Evolutionary conservation across 2,797 vertebrate species (phyloP), one percentile per base, ranked within the genome.

Genomic region (Mycteria americana): DNA sequence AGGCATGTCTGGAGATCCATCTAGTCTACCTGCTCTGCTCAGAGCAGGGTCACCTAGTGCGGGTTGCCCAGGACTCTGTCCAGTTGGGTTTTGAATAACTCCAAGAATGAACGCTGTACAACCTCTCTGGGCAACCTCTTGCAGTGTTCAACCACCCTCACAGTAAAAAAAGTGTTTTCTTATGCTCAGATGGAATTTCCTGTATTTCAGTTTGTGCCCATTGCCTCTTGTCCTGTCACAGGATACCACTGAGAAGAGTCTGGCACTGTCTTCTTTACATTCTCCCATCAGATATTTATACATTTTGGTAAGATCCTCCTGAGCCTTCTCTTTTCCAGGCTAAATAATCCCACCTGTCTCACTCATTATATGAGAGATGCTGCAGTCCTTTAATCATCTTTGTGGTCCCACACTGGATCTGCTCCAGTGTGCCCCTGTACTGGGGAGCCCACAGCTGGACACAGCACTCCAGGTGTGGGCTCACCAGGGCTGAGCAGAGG

Each of bases 161-260:
- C 35, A 73, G 54, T 79, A 79, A 74, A 73, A 73, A 85, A 65
- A 37, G 10, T 79, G 9, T 88, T 82, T 82, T 93, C 50, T 90
- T 94, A 28, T 41, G 56, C 62, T 93, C 54, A 59, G 68, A 70
- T 84, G 53, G 65, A 86, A 88, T 81, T 91, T 91, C 65, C 84
- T 90, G 57, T 90, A 37, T 94, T 95, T 93, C 65, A 81, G 62
- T 90, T 90, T 93, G 39, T 94, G 82, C 88, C 79, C 31, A 35
- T 70, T 95, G 80, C 85, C 79, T 94, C 92, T 94, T 92, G 72
- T 94, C 72, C 85, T 94, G 83, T 93, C 76, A 88, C 39, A 88
- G 85, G 85, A 77, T 90, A 70, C 69, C 72, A 86, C 90, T 93
- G 64, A 93, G 92, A 89, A 95, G 88, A 83, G 51, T 80, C 85